Base-by-base conservation (phyloP, 2,888 invertebrate genomes). In the Drosophila buzzatii region DNA sequence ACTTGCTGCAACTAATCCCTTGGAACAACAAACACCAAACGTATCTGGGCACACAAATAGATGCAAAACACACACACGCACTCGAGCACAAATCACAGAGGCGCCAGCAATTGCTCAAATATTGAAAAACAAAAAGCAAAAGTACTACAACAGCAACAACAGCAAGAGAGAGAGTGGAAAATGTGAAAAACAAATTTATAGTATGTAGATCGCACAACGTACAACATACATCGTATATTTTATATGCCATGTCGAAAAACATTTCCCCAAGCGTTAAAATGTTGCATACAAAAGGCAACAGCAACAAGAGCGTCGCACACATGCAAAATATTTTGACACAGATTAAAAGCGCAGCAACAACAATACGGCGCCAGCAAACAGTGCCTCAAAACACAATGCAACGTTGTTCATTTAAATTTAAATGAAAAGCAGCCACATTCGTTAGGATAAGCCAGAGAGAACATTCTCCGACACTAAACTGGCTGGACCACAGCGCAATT, bases 341-440 rank as follows among this genome's bases (percentile, higher is more conserved):
- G 85, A 83, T 83, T 85, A 83, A 85, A 85, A 85, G 79, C 70
- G 66, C 68, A 66, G 65, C 59, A 65, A 63, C 39, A 47, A 33
- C 44, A 66, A 44, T 33, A 57, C 41, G 51, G 63, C 37, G 16
- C 53, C 51, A 42, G 27, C 52, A 63, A 67, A 56, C 64, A 67
- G 59, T 77, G 77, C 79, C 73, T 70, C 82, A 75, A 63, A 73
- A 73, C 73, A 82, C 81, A 82, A 75, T 73, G 57, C 82, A 71
- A 64, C 73, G 68, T 71, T 82, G 71, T 85, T 83, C 85, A 83
- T 85, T 82, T 83, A 82, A 85, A 83, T 83, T 82, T 85, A 82
- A 85, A 83, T 83, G 85, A 82, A 82, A 79, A 60, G 66, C 76
- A 70, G 81, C 71, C 67, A 63, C 79, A 64, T 77, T 80, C 81